Conservation (phyloP, 2,113 vertebrate genomes). For the rat (Rattus norvegicus) region DNA sequence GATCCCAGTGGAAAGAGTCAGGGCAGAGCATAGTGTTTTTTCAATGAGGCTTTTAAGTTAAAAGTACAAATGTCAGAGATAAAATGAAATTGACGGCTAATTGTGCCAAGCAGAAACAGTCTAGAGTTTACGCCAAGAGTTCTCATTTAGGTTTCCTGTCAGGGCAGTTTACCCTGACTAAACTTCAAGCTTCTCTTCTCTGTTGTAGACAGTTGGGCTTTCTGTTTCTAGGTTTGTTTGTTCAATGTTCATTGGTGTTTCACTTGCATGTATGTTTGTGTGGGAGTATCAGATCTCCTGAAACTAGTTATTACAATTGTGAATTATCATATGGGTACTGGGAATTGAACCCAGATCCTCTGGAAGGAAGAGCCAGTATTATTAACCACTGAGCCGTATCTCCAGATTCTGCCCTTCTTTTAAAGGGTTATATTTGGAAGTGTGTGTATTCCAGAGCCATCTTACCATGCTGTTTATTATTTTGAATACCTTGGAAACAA, state of each 20-base stretch:
- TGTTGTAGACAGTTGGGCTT: background rate
- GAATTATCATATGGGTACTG: background rate
- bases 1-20: background rate
- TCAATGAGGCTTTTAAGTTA: background rate
- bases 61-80: background rate
- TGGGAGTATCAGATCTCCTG: background rate
- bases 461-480: background rate
- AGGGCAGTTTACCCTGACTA: background rate
- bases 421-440: background rate
- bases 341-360: background rate
- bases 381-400: background rate
- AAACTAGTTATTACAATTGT: background rate
- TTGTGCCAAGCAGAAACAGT: background rate
- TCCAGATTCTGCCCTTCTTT: background rate
- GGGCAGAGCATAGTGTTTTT: background rate
- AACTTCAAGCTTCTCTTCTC: background rate
- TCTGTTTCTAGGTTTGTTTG: no score
- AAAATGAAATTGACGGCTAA: background rate
- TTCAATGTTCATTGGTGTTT: background rate
- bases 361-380: background rate
- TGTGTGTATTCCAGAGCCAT: background rate
- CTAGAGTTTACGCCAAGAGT: background rate
- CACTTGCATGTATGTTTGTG: background rate
- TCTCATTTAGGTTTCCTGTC: background rate
- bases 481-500: background rate